Base-by-base conservation (phyloP, 2,797 vertebrate genomes). In the Adrianichthys oophorus region DNA sequence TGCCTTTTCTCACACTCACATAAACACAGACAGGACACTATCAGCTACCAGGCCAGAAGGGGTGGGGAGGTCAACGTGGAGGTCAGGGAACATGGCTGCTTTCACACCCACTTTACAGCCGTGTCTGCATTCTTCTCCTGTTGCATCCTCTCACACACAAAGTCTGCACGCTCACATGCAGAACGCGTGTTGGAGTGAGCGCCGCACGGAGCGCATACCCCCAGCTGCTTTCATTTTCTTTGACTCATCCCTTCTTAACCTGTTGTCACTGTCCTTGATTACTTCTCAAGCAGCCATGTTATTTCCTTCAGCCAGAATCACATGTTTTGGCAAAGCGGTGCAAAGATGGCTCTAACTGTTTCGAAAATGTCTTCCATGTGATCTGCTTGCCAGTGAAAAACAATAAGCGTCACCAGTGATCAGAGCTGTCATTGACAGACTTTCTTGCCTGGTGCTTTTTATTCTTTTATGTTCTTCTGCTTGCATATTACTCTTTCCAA, bases 51-150 rank as follows among this genome's bases (percentile, higher is more conserved):
- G 62, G 56, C 29, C 45, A 70, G 70, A 41, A 74, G 59, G 71
- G 69, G 72, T 81, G 76, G 62, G 44, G 57, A 85, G 80, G 85
- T 87, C 84, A 76, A 60, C 56, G 8, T 44, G 18, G 70, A 84
- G 84, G 84, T 89, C 78, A 82, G 65, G 44, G 71, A 85, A 86
- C 82, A 81, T 83, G 64, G 69, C 74, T 81, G 83, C 87, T 87
- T 89, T 86, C 83, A 86, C 87, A 86, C 81, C 79, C 85, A 87
- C 79, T 85, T 86, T 83, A 85, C 78, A 83, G 78, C 82, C 70
- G 32, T 80, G 74, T 78, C 83, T 84, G 81, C 85, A 86, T 89
- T 89, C 79, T 76, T 76, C 70, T 81, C 82, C 76, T 69, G 83
- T 82, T 88, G 85, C 1, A 79, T 71, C 67, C 59, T 49, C 60